Evolutionary conservation across 2,797 vertebrate genomes (phyloP).

Genomic region (Malacoraja senta): DNA sequence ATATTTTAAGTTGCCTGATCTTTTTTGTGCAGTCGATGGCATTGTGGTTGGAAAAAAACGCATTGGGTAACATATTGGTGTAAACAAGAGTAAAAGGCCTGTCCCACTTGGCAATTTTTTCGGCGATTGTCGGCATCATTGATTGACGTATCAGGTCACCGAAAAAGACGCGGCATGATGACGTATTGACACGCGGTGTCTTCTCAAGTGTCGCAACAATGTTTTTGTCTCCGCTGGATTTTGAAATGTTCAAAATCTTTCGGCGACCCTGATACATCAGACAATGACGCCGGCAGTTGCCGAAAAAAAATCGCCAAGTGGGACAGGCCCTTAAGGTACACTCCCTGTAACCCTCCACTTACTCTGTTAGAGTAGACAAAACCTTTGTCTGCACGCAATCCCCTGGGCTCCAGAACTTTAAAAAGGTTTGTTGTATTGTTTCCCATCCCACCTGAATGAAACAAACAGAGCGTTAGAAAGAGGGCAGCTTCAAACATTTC

Average conservation of each 20-base stretch:
- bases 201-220: too few species aligned
- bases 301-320: too few species aligned
- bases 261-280: too few species aligned
- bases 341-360: too few species aligned
- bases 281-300: too few species aligned
- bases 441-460: background rate
- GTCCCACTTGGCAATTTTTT: too few species aligned
- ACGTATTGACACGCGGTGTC: too few species aligned
- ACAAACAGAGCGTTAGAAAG: background rate
- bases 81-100: background rate
- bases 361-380: background rate
- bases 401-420: background rate
- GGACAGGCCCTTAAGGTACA: background rate
- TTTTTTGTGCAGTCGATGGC: background rate
- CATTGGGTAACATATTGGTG: background rate
- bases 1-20: background rate
- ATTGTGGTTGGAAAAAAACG: background rate
- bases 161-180: too few species aligned
- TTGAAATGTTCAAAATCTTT: too few species aligned
- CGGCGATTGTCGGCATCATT: too few species aligned
- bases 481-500: background rate
- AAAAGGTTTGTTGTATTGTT: constrained; percentile 10
- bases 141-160: too few species aligned
- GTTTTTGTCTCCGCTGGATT: too few species aligned
- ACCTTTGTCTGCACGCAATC: background rate